Percentiles rank a stretch among this genome's conserved stretches.
phyloP scores from a whole-genome alignment of 2,797 vertebrate species.

The Poeciliopsis paucimaculata region DNA sequence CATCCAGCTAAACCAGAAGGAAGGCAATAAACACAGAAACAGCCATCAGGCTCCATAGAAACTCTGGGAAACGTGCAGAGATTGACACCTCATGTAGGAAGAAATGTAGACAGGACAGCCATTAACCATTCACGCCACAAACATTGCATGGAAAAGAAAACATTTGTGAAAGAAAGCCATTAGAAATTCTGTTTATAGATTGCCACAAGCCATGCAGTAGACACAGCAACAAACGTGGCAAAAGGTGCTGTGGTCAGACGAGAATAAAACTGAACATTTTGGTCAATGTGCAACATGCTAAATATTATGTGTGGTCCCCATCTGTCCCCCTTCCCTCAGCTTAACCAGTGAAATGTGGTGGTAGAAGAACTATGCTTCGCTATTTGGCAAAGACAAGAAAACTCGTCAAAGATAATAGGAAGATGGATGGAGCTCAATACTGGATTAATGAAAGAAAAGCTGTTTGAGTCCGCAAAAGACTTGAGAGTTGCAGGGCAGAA shows the following conservation, averaged over 20 bases:
- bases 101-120: not conserved
- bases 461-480: not conserved
- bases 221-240: not conserved
- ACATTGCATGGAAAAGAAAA: not conserved
- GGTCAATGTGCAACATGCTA: not conserved
- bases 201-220: not conserved
- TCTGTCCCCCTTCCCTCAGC: too few species aligned
- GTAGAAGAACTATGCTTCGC: not conserved
- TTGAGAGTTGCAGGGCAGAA: not conserved
- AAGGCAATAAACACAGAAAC: not conserved
- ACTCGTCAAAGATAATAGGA: not conserved
- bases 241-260: not conserved
- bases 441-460: not conserved
- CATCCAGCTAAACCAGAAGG: not conserved
- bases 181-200: not conserved
- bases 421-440: not conserved
- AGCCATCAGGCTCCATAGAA: not conserved
- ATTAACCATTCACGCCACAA: not conserved
- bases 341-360: not conserved
- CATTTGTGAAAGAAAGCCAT: not conserved
- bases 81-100: not conserved
- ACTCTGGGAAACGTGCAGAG: not conserved
- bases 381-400: not conserved
- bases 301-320: not conserved
- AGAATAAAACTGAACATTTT: not conserved